Evolutionary conservation across 2,888 invertebrate species (phyloP).

Genomic region (Bembecia ichneumoniformis): DNA sequence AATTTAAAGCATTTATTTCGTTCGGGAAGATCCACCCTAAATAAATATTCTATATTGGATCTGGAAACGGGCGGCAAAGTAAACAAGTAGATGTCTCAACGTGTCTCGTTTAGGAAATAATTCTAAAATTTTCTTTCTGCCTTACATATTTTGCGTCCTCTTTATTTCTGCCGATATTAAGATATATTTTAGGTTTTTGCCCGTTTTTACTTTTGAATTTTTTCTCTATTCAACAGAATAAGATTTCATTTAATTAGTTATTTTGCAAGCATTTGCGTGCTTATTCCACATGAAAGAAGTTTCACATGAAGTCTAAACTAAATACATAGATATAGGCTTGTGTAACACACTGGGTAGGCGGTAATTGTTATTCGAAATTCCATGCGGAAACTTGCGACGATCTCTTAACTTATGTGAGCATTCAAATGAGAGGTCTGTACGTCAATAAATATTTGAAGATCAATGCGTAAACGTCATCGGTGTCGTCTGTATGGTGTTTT

Average conservation of each 20-base stretch:
- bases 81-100: too few relatives aligned
- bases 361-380: constrained; percentile 8
- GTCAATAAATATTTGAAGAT: background rate
- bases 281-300: background rate
- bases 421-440: background rate
- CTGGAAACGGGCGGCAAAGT: too few relatives aligned
- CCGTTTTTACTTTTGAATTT: background rate
- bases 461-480: background rate
- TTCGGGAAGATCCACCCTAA: too few relatives aligned
- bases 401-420: background rate
- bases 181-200: too few relatives aligned
- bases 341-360: constrained; percentile 22
- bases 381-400: too few relatives aligned
- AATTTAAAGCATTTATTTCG: too few relatives aligned
- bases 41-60: too few relatives aligned
- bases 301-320: background rate
- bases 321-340: background rate
- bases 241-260: background rate
- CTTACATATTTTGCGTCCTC: too few relatives aligned
- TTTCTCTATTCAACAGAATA: background rate
- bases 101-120: too few relatives aligned
- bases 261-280: background rate
- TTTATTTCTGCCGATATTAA: too few relatives aligned
- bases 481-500: background rate
- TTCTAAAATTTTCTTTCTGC: too few relatives aligned